Evolutionary conservation across 2,888 invertebrate species (phyloP).

Genomic region (Silvanus unidentatus): DNA sequence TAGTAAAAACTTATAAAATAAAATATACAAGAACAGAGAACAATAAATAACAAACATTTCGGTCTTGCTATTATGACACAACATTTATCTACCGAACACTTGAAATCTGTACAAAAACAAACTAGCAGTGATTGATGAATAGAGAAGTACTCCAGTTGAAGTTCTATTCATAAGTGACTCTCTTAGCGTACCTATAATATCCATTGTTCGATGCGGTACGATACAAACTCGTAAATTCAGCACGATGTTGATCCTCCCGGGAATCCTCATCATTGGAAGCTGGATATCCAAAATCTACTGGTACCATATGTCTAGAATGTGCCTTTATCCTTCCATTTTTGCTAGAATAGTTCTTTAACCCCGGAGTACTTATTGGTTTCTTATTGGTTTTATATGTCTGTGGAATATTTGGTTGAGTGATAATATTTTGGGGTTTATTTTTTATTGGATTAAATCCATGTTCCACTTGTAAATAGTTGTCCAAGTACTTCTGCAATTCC

Average conservation of each 20-base stretch:
- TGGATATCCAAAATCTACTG: slow-evolving; percentile 6
- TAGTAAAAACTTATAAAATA: background rate
- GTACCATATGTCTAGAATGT: background rate
- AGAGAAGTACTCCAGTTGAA: too few species aligned
- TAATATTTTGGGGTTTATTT: slow-evolving; percentile 17
- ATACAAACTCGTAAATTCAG: slow-evolving; percentile 24
- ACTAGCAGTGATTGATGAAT: too few species aligned
- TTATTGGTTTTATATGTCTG: slow-evolving; percentile 40
- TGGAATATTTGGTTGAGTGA: slow-evolving; percentile 23
- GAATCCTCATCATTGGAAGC: slow-evolving; percentile 9
- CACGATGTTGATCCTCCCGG: slow-evolving; percentile 17
- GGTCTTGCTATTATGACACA: background rate
- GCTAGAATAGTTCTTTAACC: slow-evolving; percentile 47
- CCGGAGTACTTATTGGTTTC: slow-evolving; percentile 47
- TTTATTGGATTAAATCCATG: slow-evolving; percentile 34
- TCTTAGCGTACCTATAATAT: slow-evolving; percentile 28
- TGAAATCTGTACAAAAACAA: background rate
- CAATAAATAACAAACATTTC: background rate
- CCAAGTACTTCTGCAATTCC: slow-evolving; percentile 27
- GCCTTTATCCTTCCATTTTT: slow-evolving; percentile 12
- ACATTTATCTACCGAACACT: background rate
- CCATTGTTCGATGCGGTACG: slow-evolving; percentile 22
- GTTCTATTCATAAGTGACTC: slow-evolving; percentile 14
- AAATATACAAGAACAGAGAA: background rate
- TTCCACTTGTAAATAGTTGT: slow-evolving; percentile 30